Evolutionary conservation across 2,888 invertebrate species (phyloP), one percentile per base, ranked within the genome.

Genomic region (Nyleta sp.): DNA sequence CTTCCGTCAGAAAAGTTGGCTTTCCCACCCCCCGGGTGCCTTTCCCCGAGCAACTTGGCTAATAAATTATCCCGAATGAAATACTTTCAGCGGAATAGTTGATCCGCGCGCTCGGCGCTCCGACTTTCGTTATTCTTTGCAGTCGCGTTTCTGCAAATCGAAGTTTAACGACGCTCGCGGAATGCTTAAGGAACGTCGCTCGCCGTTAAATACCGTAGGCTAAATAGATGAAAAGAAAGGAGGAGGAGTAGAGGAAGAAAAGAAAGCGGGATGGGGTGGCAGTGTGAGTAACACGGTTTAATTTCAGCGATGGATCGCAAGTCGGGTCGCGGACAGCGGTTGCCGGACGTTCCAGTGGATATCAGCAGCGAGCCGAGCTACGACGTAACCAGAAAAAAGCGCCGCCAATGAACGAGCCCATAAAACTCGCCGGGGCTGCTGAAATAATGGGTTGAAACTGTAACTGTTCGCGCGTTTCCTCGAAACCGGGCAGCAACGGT

Each of bases 251-350:
- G n/a, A n/a, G n/a, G n/a, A n/a, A n/a, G n/a, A n/a, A n/a, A n/a
- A n/a, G n/a, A n/a, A n/a, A n/a, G n/a, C n/a, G n/a, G n/a, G n/a
- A n/a, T n/a, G n/a, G 28, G 7, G n/a, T 13, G 38, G n/a, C 13
- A 11, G 38, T 46, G 11, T 57, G 31, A 59, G 60, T 62, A 72
- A 73, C 57, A 24, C 38, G 50, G 18, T 68, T 81, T 85, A 81
- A 78, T 86, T 89, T 81, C 88, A 89, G 89, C 87, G 82, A 89
- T 87, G 89, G 87, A 83, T 83, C 84, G 82, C 81, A 81, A 72
- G 83, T 57, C 31, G 64, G 44, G 42, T 28, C 18, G 40, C 24
- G 82, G 81, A 82, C 67, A 59, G 65, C 70, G 64, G 59, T 68
- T 48, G 68, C 28, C 52, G 38, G 53, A 72, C 17, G 62, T 48